Evolutionary conservation across 2,113 vertebrate species (phyloP).

Genomic region (Progne subis): DNA sequence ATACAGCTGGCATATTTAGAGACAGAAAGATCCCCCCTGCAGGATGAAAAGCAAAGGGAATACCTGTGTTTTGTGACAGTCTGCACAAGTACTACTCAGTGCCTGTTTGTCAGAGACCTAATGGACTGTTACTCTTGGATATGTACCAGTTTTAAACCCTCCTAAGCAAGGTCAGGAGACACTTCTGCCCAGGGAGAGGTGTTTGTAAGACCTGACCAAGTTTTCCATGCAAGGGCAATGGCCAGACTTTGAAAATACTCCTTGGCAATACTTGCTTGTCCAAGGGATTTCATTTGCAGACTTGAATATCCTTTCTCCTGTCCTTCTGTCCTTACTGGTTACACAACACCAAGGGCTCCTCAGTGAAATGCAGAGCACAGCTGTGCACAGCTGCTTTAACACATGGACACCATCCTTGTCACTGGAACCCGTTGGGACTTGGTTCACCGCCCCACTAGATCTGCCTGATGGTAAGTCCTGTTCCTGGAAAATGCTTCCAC

Average conservation of each 20-base stretch:
- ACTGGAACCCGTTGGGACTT: neutral
- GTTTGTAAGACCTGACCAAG: neutral
- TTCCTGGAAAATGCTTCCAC: neutral
- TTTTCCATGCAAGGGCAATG: neutral
- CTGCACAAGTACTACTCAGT: neutral
- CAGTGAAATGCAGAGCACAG: neutral
- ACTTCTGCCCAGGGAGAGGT: neutral
- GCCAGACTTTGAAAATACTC: neutral
- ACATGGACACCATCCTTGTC: neutral
- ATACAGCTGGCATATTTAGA: neutral
- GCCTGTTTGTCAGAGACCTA: neutral
- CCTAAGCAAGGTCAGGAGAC: neutral
- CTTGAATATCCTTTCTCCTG: neutral
- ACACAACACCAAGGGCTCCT: neutral
- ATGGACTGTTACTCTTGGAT: neutral
- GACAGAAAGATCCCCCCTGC: neutral
- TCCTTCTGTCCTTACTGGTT: neutral
- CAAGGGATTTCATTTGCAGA: neutral
- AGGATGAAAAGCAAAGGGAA: neutral
- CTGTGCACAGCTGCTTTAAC: neutral
- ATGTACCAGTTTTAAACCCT: neutral
- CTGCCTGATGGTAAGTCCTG: neutral
- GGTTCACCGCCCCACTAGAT: neutral
- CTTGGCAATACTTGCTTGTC: neutral
- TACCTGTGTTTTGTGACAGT: neutral